Conservation (phyloP, 2,888 invertebrate species). For the Athrips mouffetella region DNA sequence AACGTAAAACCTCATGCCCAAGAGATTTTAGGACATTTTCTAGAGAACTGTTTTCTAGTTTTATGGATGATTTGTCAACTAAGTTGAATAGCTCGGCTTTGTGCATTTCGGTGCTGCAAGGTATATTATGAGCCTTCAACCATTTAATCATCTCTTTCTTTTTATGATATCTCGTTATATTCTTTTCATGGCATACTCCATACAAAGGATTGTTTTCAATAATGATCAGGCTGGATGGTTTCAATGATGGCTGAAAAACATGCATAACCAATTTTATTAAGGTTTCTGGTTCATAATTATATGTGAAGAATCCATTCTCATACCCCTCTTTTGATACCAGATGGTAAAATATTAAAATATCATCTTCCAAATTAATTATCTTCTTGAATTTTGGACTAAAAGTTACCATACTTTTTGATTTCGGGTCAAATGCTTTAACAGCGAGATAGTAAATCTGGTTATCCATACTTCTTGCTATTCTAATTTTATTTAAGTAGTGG, state of each 20-base stretch:
- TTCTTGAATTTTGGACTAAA: neutral
- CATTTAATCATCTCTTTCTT: conserved; percentile 45
- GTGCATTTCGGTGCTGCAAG: conserved; percentile 36
- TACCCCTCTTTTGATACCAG: conserved; percentile 15
- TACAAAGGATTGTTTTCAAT: conserved; percentile 33
- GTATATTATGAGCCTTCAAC: conserved; percentile 41
- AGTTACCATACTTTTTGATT: neutral
- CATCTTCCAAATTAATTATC: neutral
- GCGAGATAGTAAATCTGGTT: conserved; percentile 5
- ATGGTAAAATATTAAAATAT: neutral
- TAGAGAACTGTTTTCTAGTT: conserved; percentile 28
- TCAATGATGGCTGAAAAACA: conserved; percentile 34
- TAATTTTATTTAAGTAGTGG: neutral
- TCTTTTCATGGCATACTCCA: no score
- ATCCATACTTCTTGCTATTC: neutral
- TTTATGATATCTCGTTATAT: conserved; percentile 40
- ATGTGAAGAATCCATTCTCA: conserved; percentile 37
- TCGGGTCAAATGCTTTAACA: neutral
- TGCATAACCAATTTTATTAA: conserved; percentile 50
- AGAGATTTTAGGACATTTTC: conserved; percentile 41
- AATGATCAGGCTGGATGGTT: conserved; percentile 38
- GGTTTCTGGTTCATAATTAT: conserved; percentile 23
- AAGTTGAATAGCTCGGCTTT: conserved; percentile 49
- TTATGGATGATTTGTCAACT: conserved; percentile 30
- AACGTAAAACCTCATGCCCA: conserved; percentile 44